Conservation (phyloP, 2,888 invertebrate genomes). For the Terebella lapidaria region DNA sequence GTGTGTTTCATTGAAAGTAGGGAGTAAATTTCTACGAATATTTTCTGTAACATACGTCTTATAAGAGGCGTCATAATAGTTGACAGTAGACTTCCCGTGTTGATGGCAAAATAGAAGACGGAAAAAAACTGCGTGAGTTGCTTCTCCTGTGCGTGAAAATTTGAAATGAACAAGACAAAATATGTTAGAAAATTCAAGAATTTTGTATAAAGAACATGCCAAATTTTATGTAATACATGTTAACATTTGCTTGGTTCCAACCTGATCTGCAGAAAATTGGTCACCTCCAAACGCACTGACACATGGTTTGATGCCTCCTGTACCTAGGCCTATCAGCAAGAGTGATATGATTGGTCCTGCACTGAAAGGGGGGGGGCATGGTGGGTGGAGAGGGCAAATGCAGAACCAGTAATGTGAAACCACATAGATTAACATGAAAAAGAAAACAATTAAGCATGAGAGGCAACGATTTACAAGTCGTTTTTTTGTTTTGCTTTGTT, state of each 20-base stretch:
- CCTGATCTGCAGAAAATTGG: conserved; percentile 66
- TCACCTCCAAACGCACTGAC: conserved; percentile 94
- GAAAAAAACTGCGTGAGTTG: conserved; percentile 71
- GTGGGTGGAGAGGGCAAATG: too few relatives aligned
- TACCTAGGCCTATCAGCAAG: conserved; percentile 76
- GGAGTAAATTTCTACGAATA: too few relatives aligned
- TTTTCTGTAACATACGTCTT: conserved; percentile 62
- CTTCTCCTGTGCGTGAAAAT: conserved; percentile 1
- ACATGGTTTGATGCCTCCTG: conserved; percentile 94
- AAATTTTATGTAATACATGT: too few relatives aligned
- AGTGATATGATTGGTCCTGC: conserved; percentile 65
- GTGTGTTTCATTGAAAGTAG: too few relatives aligned
- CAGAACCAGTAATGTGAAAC: too few relatives aligned
- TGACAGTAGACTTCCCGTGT: conserved; percentile 79
- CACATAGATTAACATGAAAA: too few relatives aligned
- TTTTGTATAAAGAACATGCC: too few relatives aligned
- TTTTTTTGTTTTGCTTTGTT: background rate
- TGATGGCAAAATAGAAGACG: conserved; percentile 89
- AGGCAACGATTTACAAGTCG: too few relatives aligned
- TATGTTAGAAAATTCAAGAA: too few relatives aligned
- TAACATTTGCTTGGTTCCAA: too few relatives aligned
- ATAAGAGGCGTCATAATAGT: conserved; percentile 83
- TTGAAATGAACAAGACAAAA: background rate
- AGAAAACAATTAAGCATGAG: too few relatives aligned
- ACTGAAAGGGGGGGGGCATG: conserved; percentile 52